These are phyloP conservation scores for Agapornis roseicollis DNA, from an alignment of 2,113 vertebrate species.

Conservation along the genomic window DNA sequence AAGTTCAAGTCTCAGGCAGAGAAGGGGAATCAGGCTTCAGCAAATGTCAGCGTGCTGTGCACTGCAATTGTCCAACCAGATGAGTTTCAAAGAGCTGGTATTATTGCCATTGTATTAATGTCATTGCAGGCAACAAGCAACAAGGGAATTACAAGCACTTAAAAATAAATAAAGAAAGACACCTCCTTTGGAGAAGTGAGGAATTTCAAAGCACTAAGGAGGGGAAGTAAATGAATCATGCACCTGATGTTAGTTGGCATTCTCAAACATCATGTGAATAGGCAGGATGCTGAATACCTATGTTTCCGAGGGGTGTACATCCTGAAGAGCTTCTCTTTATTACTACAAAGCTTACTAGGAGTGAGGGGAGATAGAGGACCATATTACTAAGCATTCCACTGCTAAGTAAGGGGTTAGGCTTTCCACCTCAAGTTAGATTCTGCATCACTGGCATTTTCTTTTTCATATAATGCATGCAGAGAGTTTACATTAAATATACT, in stretches of 20 bases:
- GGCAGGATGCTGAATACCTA: constrained; percentile 91
- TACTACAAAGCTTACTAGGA: constrained; percentile 91
- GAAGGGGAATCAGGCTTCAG: background rate
- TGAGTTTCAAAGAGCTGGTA: constrained; percentile 5
- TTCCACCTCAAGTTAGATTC: constrained; percentile 36
- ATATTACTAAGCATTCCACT: constrained; percentile 77
- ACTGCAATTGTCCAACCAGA: background rate
- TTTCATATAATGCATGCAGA: background rate
- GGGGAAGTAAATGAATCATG: constrained; percentile 78
- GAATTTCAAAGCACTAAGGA: constrained; percentile 57
- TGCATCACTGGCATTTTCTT: background rate
- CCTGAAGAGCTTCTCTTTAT: constrained; percentile 93
- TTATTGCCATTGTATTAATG: constrained; percentile 1
- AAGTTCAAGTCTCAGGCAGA: constrained; percentile 42
- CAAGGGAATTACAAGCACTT: constrained; percentile 65
- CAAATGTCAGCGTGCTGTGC: constrained; percentile 17
- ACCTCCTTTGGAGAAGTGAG: constrained; percentile 59
- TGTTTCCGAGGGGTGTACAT: constrained; percentile 86
- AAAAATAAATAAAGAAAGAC: constrained; percentile 55
- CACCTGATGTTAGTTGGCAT: constrained; percentile 88
- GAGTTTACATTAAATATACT: constrained; percentile 2
- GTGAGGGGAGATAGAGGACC: constrained; percentile 86
- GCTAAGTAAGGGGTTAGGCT: constrained; percentile 62
- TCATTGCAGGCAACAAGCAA: constrained; percentile 78
- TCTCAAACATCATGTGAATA: constrained; percentile 84